A percentile compares a stretch with the other conserved stretches of the same genome.
phyloP scores from a whole-genome alignment of 2,888 invertebrate genomes.

The Drosophila subquinaria region DNA sequence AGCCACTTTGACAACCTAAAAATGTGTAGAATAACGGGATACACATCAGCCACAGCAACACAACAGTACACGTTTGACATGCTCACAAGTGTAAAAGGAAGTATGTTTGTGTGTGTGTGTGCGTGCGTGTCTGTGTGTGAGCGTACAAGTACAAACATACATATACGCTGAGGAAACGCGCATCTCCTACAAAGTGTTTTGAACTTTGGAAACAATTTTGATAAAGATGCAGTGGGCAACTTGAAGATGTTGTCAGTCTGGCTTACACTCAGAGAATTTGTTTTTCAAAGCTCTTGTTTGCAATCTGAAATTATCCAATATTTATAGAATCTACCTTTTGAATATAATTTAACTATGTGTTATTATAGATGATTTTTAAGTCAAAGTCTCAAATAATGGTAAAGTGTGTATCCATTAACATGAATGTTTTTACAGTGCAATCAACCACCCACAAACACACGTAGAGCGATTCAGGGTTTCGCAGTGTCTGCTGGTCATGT shows the following conservation, averaged over 20 bases:
- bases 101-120: slow-evolving; percentile 4
- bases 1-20: slow-evolving; percentile 79
- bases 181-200: slow-evolving; percentile 74
- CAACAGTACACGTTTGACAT: slow-evolving; percentile 45
- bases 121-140: slow-evolving; percentile 11
- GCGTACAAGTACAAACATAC: slow-evolving; percentile 29
- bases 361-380: too few species aligned
- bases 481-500: slow-evolving; percentile 77
- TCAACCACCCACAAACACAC: slow-evolving; percentile 18
- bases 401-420: background rate
- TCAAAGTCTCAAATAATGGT: too few species aligned
- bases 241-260: slow-evolving; percentile 38
- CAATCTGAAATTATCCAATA: too few species aligned
- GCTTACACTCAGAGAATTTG: slow-evolving; percentile 34
- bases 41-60: slow-evolving; percentile 59
- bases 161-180: slow-evolving; percentile 37
- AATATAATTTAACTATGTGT: too few species aligned
- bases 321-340: too few species aligned
- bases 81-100: background rate
- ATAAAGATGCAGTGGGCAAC: slow-evolving; percentile 75
- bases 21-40: slow-evolving; percentile 68
- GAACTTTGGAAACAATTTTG: slow-evolving; percentile 81
- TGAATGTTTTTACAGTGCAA: slow-evolving; percentile 35
- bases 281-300: background rate
- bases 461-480: slow-evolving; percentile 4